Evolutionary conservation across 2,797 vertebrate species (phyloP), one percentile per base, ranked within the genome.

Genomic region (Sebastiscus albofasciatus): DNA sequence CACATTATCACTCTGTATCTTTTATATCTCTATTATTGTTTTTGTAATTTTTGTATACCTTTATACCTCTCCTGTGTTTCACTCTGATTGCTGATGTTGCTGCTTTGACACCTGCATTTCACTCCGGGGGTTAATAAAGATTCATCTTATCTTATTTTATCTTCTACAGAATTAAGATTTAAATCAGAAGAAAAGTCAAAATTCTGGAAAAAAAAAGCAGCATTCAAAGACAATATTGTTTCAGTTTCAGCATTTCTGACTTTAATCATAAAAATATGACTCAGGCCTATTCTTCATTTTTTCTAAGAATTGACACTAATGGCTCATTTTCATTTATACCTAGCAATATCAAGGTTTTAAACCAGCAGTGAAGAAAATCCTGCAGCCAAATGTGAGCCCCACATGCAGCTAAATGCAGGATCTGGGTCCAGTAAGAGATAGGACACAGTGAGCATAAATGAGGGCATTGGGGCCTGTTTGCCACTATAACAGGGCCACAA

Each of bases 401-500:
- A 29, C 60, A n/a, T 61, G 33, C 8, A 54, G 72, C 69, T 6
- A 16, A 36, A 12, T 6, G 70, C 36, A 39, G 22, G 60, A 42
- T 42, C 1, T 39, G 83, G 70, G 20, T 80, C 83, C 75, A 60
- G 64, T 8, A 54, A 56, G 34, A 74, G 36, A 39, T 39, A 36
- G 62, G 42, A 56, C 60, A 14, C 59, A n/a, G 49, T 60, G 75
- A 65, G 84, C 70, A 84, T 39, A 70, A 78, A 74, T 62, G 8
- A 65, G 83, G 81, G 80, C 77, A 86, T 81, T 74, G 77, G 84
- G 93, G 93, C 94, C 94, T 92, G 87, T 74, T 67, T 80, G 87
- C 75, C 71, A 69, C 81, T 77, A 39, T 39, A 79, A 75, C 89
- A 88, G 89, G 89, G 90, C 93, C 89, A 87, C 78, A 72, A 66